Evolutionary conservation across 64 coral and sea anemone species (phyloP).

Genomic region (Montipora efflorescens): DNA sequence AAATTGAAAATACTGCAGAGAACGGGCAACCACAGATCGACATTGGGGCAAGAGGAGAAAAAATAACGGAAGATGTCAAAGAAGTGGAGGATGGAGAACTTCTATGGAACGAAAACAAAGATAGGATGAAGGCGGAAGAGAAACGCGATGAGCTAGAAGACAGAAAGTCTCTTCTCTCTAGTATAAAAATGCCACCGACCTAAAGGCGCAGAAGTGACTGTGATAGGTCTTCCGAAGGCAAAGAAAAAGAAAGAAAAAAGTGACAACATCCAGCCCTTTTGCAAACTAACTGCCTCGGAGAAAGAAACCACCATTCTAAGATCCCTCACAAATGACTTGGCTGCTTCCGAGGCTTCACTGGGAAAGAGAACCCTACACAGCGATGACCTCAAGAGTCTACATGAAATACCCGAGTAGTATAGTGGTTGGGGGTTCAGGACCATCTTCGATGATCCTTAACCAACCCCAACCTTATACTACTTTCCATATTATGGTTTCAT

Average conservation of each 20-base stretch:
- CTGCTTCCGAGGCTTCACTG: slow-evolving; percentile 28
- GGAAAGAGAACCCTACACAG: background rate
- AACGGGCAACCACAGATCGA: background rate
- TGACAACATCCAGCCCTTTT: slow-evolving; percentile 30
- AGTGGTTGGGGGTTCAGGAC: no score
- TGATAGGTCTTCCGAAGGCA: slow-evolving; percentile 35
- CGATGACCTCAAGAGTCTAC: background rate
- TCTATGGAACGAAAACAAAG: background rate
- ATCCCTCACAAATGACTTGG: slow-evolving; percentile 3
- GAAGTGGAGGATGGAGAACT: slow-evolving; percentile 1
- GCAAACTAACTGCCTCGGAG: slow-evolving; percentile 2
- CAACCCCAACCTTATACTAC: no score
- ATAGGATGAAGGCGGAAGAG: background rate
- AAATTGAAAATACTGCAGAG: background rate
- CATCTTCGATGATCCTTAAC: no score
- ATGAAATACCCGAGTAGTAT: slow-evolving; percentile 28
- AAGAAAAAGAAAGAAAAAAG: slow-evolving; percentile 25
- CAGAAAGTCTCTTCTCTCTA: background rate
- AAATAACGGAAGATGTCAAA: background rate
- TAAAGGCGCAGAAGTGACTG: slow-evolving; percentile 41
- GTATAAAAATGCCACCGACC: slow-evolving; percentile 57
- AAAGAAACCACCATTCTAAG: slow-evolving; percentile 48
- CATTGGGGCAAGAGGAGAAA: background rate
- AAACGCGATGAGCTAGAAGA: slow-evolving; percentile 3
- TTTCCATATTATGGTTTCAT: no score